Conservation (phyloP, 2,797 vertebrate species). For the Sylvia borin region DNA sequence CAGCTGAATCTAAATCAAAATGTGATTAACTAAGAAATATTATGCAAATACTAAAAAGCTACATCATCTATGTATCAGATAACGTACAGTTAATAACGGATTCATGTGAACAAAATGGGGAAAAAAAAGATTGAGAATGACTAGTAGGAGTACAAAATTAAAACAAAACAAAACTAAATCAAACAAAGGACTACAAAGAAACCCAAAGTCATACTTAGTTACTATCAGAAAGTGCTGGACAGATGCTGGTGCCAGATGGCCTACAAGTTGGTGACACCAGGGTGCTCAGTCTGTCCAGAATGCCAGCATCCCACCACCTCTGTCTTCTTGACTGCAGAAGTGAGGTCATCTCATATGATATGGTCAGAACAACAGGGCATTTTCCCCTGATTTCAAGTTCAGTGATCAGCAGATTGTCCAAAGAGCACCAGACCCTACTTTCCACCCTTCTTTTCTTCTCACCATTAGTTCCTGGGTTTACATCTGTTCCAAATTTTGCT, state of each 20-base stretch:
- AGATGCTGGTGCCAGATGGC: neutral
- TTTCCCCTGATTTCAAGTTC: neutral
- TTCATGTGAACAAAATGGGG: neutral
- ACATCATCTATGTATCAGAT: neutral
- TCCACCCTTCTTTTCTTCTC: neutral
- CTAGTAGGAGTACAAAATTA: neutral
- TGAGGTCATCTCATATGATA: neutral
- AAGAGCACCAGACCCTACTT: neutral
- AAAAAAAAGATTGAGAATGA: neutral
- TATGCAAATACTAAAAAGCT: neutral
- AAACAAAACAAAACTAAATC: neutral
- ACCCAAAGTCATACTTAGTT: neutral
- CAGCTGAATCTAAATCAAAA: neutral
- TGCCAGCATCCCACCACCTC: neutral
- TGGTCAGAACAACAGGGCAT: neutral
- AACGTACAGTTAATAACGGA: neutral
- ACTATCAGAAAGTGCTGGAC: neutral
- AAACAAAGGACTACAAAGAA: neutral
- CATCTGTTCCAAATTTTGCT: neutral
- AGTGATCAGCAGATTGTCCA: neutral
- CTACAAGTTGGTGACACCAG: neutral
- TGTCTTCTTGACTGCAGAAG: neutral
- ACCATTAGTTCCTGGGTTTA: fast-evolving
- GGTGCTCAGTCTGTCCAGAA: neutral
- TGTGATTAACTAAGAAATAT: neutral